Evolutionary conservation across 1,140 invertebrate species (phyloP).

Genomic region (Polypedilum pembai): DNA sequence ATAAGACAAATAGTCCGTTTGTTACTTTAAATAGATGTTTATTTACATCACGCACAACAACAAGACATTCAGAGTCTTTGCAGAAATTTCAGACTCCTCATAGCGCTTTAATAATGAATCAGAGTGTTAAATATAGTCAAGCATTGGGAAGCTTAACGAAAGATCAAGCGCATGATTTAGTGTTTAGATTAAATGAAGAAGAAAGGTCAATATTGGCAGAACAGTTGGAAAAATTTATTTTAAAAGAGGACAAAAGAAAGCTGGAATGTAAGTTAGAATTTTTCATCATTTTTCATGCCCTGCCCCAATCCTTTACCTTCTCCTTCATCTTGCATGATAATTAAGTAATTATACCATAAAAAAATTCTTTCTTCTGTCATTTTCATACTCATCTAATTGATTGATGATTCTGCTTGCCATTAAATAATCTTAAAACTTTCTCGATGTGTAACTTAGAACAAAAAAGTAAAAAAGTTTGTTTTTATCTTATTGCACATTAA

Average conservation of each 20-base stretch:
- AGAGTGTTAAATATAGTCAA: background rate
- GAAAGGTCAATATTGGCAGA: slow-evolving; percentile 56
- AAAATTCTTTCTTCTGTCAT: too few relatives aligned
- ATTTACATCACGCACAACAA: background rate
- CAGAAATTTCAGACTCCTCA: background rate
- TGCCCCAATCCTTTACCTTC: too few relatives aligned
- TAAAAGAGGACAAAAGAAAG: slow-evolving; percentile 59
- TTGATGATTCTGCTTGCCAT: too few relatives aligned
- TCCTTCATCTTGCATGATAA: too few relatives aligned
- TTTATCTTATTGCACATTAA: too few relatives aligned
- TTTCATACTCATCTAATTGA: too few relatives aligned
- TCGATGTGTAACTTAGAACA: too few relatives aligned
- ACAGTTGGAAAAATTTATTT: slow-evolving; percentile 62
- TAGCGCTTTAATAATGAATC: background rate
- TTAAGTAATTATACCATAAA: too few relatives aligned
- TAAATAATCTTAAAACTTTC: too few relatives aligned
- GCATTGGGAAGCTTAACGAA: slow-evolving; percentile 51
- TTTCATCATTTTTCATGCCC: too few relatives aligned
- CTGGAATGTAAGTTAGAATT: slow-evolving; percentile 55
- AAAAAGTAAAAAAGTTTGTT: too few relatives aligned
- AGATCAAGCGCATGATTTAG: slow-evolving; percentile 59
- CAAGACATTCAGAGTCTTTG: too few relatives aligned
- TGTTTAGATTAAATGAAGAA: slow-evolving; percentile 56
- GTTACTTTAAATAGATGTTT: background rate
- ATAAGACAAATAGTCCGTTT: background rate